Percentiles rank a stretch among this genome's conserved stretches.
These are phyloP conservation scores for Centruroides vittatus DNA, from an alignment of 1,140 invertebrate species.

Conservation along the genomic window DNA sequence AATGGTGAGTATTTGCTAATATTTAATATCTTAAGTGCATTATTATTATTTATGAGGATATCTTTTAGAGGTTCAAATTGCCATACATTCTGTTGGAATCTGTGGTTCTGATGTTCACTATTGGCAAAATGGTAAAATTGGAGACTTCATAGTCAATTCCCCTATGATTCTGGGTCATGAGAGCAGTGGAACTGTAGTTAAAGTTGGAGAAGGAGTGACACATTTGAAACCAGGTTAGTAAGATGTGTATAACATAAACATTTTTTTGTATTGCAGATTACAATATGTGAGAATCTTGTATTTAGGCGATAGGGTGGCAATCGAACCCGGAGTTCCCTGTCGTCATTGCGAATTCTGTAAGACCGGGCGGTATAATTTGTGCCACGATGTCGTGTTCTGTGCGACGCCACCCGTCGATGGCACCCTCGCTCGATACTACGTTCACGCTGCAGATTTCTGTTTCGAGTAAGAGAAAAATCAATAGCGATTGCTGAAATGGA, in stretches of 20 bases:
- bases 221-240: conserved; percentile 48
- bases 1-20: conserved; percentile 21
- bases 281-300: neutral
- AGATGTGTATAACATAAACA: neutral
- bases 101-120: conserved; percentile 95
- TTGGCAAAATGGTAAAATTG: conserved; percentile 63
- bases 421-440: conserved; percentile 17
- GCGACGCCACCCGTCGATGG: conserved; percentile 46
- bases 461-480: conserved; percentile 18
- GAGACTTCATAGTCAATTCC: conserved; percentile 57
- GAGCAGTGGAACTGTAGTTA: conserved; percentile 55
- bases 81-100: conserved; percentile 82
- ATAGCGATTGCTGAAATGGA: neutral
- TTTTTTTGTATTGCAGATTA: neutral
- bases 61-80: conserved; percentile 57
- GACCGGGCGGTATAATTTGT: conserved; percentile 77
- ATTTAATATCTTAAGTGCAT: neutral
- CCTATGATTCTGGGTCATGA: conserved; percentile 88
- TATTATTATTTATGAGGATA: neutral
- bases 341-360: conserved; percentile 71
- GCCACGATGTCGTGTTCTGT: conserved; percentile 67
- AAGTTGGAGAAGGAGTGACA: conserved; percentile 55
- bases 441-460: conserved; percentile 19
- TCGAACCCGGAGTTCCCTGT: conserved; percentile 85
- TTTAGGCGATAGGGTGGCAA: conserved; percentile 74